phyloP scores from a whole-genome alignment of 2,113 vertebrate genomes.

The Oreocharis arfaki region DNA sequence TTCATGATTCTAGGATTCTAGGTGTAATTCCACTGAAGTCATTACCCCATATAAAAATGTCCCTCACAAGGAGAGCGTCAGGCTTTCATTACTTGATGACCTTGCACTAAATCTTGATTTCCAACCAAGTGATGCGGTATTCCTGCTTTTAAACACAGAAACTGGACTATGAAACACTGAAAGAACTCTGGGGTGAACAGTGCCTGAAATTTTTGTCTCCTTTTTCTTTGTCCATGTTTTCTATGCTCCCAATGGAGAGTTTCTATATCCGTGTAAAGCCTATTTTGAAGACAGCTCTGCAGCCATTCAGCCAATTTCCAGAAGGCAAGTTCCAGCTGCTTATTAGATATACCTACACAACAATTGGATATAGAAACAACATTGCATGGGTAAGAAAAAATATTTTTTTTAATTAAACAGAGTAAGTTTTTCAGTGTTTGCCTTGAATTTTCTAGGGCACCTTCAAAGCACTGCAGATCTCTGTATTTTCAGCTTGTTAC shows the following conservation, averaged over 20 bases:
- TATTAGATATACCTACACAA: background rate
- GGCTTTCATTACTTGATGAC: background rate
- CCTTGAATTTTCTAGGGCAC: background rate
- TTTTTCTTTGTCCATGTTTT: background rate
- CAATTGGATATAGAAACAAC: too few species aligned
- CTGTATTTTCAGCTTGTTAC: background rate
- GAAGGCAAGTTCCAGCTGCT: background rate
- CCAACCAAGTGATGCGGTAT: background rate
- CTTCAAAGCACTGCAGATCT: background rate
- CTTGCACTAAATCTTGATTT: background rate
- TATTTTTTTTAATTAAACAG: background rate
- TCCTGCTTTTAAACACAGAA: background rate
- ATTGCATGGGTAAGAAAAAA: background rate
- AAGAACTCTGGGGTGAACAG: background rate
- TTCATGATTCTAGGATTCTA: background rate
- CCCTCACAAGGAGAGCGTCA: background rate
- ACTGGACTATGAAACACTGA: background rate
- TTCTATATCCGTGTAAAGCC: background rate
- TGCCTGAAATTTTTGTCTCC: background rate
- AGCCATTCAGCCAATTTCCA: background rate
- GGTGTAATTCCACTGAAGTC: background rate
- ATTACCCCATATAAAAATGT: background rate
- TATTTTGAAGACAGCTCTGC: background rate
- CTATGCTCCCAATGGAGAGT: background rate
- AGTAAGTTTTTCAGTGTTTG: background rate